Evolutionary conservation across 2,113 vertebrate species (phyloP).

Genomic region (Marcusenius ussheri): DNA sequence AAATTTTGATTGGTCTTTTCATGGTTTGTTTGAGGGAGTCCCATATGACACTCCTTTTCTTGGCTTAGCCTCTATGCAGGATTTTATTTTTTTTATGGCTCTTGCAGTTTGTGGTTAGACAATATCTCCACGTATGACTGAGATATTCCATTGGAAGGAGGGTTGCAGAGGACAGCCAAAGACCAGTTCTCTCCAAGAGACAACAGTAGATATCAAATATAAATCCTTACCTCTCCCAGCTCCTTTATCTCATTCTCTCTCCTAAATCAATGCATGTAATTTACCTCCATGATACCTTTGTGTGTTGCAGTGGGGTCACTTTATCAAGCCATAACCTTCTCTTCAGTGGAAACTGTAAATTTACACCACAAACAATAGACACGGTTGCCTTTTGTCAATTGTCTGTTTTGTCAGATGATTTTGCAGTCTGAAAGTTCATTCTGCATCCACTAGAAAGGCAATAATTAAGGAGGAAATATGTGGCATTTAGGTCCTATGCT

Average conservation of each 20-base stretch:
- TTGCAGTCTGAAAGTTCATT: not conserved
- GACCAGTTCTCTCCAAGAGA: not conserved
- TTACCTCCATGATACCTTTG: not conserved
- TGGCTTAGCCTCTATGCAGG: not conserved
- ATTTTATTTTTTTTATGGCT: not conserved
- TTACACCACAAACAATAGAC: not conserved
- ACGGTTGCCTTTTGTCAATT: not conserved
- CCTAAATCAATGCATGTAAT: not conserved
- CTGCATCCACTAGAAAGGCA: not conserved
- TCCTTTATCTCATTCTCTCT: not conserved
- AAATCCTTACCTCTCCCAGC: not conserved
- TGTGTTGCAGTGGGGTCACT: not conserved
- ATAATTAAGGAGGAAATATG: not conserved
- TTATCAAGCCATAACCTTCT: not conserved
- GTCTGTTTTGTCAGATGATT: not conserved
- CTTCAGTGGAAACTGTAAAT: not conserved
- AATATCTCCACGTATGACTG: not conserved
- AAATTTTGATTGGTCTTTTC: not conserved
- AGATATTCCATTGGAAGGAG: not conserved
- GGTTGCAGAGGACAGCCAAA: not conserved
- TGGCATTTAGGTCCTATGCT: not conserved
- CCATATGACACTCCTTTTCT: not conserved
- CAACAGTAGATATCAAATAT: not conserved
- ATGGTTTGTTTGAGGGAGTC: not conserved
- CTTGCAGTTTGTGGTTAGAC: not conserved